Base-by-base conservation (phyloP, 2,113 vertebrate genomes). In the Alosa alosa region DNA sequence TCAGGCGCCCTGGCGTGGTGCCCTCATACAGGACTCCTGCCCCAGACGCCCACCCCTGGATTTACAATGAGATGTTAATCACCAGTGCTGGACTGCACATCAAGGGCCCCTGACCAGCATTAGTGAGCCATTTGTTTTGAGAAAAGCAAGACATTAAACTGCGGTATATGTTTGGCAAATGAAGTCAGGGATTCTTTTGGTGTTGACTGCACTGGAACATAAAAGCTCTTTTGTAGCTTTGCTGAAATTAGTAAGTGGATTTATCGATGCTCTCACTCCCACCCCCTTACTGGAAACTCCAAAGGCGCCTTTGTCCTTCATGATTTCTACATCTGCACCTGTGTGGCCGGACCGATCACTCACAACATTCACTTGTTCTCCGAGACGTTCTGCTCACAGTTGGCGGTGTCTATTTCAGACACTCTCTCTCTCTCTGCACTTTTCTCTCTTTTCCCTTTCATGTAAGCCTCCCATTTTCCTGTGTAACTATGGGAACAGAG, bases 401-500 rank as follows among this genome's bases (percentile, higher is more conserved):
- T 60, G 72, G n/a, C 64, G 13, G 72, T 78, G 57, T 52, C 68
- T 13, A 36, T 13, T 68, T 47, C 81, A 52, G 68, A 11, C 81
- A 1, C 81, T 72, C 87, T 83, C 75, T 87, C 55, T 44, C 41
- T 3, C 41, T 44, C 41, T 75, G n/a, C 31, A 78, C 25, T 78
- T 72, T 72, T 36, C 25, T 72, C 25, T 31, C 64, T 72, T 36
- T 36, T 72, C 31, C 31, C 25, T 72, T 72, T 72, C 36, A 9
- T 72, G 25, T 72, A 2, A 72, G 64, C 64, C 25, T 72, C n/a
- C 7, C n/a, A 86, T 86, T 78, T 45, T 84, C 83, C 83, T 45
- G 85, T 88, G 90, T 94, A 91, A 87, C 93, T 90, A 92, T 94
- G 92, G 92, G 91, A 94, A 94, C 91, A 45, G 89, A 57, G 78